phyloP scores from a whole-genome alignment of 2,113 vertebrate genomes.

The Mesocricetus auratus region DNA sequence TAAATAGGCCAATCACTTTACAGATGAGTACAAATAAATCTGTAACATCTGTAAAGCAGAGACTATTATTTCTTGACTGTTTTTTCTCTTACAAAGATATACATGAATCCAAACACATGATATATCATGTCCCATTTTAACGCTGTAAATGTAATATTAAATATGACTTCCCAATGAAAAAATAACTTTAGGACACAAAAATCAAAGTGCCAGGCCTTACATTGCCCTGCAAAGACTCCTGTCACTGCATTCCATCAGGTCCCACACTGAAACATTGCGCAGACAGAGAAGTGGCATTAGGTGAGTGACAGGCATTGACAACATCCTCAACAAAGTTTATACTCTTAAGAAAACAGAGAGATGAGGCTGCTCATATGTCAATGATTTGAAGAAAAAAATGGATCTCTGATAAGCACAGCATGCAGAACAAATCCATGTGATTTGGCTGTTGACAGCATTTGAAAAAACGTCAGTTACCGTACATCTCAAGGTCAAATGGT shows the following conservation, averaged over 20 bases:
- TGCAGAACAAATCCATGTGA: neutral
- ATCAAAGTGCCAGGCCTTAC: neutral
- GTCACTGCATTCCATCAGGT: neutral
- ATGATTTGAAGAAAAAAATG: neutral
- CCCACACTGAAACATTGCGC: neutral
- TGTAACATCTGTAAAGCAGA: conserved; percentile 59
- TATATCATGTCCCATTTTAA: neutral
- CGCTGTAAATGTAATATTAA: neutral
- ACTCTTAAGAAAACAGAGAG: neutral
- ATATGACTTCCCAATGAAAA: neutral
- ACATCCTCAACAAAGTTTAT: neutral
- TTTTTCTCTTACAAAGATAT: conserved; percentile 55
- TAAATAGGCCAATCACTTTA: conserved; percentile 65
- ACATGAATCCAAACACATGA: neutral
- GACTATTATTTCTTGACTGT: conserved; percentile 54
- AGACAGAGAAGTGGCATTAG: no score
- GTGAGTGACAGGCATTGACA: neutral
- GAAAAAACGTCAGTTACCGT: conserved; percentile 7
- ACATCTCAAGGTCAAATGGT: neutral
- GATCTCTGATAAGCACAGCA: neutral
- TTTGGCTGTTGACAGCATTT: neutral
- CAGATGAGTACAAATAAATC: conserved; percentile 49
- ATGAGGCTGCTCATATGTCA: neutral
- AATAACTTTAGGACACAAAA: neutral
- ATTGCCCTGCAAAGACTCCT: neutral